Evolutionary conservation across 2,888 invertebrate genomes (phyloP), one percentile per base, ranked within the genome.

Genomic region (Erebia palarica): DNA sequence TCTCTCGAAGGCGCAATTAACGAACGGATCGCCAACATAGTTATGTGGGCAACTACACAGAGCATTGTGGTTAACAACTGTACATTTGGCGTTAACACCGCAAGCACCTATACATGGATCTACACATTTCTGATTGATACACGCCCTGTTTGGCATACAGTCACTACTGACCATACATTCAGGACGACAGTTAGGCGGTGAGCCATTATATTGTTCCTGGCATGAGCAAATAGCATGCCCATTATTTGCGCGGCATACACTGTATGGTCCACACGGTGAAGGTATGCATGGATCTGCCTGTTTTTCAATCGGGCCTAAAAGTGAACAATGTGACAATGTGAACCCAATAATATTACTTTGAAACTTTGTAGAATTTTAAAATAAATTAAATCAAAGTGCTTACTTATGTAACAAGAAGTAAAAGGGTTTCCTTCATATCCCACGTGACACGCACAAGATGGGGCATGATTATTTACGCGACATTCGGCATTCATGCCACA

Each of bases 91-190:
- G 88, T 96, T 96, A 73, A 94, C 91, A 42, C 97, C 97, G 84
- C 98, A 98, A n/a, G 96, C 95, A 74, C 96, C 96, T 53, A 95
- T 94, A 85, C 97, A 98, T 64, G 97, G 97, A 86, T 97, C 96
- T 74, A 94, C 94, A 84, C 98, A 98, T 87, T 95, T 96, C 82
- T 96, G 95, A 84, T 95, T 95, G 67, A 96, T 94, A 83, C 98
- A 98, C 65, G 97, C 96, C 84, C 94, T 96, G 82, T 97, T 96
- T 81, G 96, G 96, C 78, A 96, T 90, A 86, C 98, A 98, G 82
- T 97, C 97, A 63, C 96, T 95, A 87, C 96, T 97, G 75, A 96
- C 95, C 86, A 96, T 95, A 85, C 97, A 97, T 91, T 97, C 97
- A 16, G 97, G 97, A 66, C 95, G 94, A 86, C 96, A 97, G 79